Percentiles rank a stretch among this genome's conserved stretches.
Evolutionary conservation across 2,797 vertebrate genomes (phyloP).

Genomic region (Hybognathus amarus): DNA sequence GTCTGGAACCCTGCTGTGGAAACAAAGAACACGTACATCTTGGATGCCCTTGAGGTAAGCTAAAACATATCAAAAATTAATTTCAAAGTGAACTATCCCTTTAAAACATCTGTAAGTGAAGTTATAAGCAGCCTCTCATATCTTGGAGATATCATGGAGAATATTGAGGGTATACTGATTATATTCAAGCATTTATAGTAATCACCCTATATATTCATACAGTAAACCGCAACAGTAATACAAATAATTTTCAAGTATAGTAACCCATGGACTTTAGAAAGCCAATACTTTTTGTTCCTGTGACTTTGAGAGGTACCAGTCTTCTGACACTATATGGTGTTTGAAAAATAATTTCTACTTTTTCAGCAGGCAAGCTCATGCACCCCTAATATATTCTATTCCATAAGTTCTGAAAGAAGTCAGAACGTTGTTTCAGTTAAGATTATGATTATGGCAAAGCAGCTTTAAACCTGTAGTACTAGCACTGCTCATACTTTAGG

Average conservation of each 20-base stretch:
- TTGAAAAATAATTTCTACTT: not conserved
- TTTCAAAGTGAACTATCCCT: no score
- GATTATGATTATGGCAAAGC: conserved; percentile 33
- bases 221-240: conserved; percentile 43
- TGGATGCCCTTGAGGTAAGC: no score
- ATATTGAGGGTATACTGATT: conserved; percentile 22
- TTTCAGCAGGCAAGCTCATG: conserved; percentile 37
- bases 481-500: conserved; percentile 28
- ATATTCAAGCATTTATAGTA: conserved; percentile 22
- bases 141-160: not conserved
- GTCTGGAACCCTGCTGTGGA: no score
- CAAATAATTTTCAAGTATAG: conserved; percentile 48
- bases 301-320: conserved; percentile 34
- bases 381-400: conserved; percentile 6
- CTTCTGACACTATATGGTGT: conserved; percentile 8
- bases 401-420: conserved; percentile 5
- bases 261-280: conserved; percentile 22
- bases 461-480: conserved; percentile 42
- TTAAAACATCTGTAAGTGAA: not conserved
- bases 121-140: conserved; percentile 25
- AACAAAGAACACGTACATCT: no score
- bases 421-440: not conserved
- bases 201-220: conserved; percentile 18
- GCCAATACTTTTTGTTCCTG: conserved; percentile 16
- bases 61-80: no score